phyloP scores from a whole-genome alignment of 2,888 invertebrate genomes.

The Dryomyza anilis region DNA sequence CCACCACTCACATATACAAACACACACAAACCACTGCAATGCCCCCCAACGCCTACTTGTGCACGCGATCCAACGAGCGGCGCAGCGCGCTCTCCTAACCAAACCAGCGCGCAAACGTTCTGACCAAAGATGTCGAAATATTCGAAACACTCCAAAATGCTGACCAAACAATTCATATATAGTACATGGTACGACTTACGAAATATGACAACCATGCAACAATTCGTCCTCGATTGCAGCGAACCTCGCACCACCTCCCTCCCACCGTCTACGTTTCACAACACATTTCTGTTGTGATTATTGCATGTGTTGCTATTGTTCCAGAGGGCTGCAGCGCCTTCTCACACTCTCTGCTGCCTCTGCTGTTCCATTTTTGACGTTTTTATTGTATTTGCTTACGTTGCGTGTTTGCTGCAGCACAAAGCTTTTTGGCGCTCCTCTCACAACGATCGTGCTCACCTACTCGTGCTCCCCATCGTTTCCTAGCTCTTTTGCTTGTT shows the following conservation, averaged over 20 bases:
- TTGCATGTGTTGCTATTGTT: conserved; percentile 21
- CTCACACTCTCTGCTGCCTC: neutral
- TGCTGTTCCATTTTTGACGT: neutral
- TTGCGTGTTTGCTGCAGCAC: conserved; percentile 3
- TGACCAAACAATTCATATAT: conserved; percentile 50
- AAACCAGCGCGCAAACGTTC: conserved; percentile 30
- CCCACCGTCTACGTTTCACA: conserved; percentile 28
- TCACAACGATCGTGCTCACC: neutral
- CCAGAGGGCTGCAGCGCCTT: conserved; percentile 5
- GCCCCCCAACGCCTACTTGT: neutral
- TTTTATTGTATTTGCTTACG: neutral
- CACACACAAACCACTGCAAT: too few species aligned
- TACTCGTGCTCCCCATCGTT: neutral
- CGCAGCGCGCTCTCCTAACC: conserved; percentile 17
- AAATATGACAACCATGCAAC: conserved; percentile 58
- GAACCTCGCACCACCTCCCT: conserved; percentile 33
- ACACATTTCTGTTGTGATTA: conserved; percentile 32
- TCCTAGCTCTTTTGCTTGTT: neutral
- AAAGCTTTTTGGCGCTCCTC: neutral
- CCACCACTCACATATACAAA: conserved; percentile 3
- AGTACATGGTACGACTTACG: conserved; percentile 49
- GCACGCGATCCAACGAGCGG: neutral
- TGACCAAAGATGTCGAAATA: conserved; percentile 32
- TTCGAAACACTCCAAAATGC: conserved; percentile 38
- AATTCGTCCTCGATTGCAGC: conserved; percentile 52